Conservation (phyloP, 2,888 invertebrate species). For the Liodrosophila aerea region DNA sequence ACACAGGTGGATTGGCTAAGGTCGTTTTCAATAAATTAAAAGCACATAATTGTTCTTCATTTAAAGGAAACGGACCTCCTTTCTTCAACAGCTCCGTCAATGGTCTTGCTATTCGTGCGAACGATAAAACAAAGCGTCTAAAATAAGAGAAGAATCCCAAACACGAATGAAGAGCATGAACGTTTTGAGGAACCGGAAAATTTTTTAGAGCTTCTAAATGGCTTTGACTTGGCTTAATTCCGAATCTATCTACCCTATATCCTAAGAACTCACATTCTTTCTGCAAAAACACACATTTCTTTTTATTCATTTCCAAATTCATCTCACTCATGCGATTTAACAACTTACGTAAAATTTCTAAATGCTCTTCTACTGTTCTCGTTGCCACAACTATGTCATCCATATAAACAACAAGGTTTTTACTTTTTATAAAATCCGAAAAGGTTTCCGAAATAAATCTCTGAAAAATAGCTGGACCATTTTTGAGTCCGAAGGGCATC, state of each 20-base stretch:
- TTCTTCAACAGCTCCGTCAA: not conserved
- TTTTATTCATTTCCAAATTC: not conserved
- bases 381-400: not conserved
- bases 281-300: not conserved
- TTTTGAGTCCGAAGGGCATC: too few relatives aligned
- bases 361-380: not conserved
- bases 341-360: not conserved
- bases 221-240: not conserved
- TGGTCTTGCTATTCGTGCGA: not conserved
- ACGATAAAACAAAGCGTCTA: not conserved
- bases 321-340: not conserved
- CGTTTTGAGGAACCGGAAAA: not conserved
- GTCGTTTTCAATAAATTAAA: not conserved
- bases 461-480: slow-evolving; percentile 1
- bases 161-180: not conserved
- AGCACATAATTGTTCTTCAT: not conserved
- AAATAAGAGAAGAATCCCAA: too few relatives aligned
- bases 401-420: not conserved
- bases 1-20: not conserved
- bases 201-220: not conserved
- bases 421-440: not conserved
- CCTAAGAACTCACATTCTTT: not conserved
- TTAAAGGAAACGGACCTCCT: not conserved
- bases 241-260: not conserved
- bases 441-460: not conserved